These are phyloP conservation scores for Chlorops oryzae DNA, from an alignment of 1,140 invertebrate genomes.

Conservation along the genomic window DNA sequence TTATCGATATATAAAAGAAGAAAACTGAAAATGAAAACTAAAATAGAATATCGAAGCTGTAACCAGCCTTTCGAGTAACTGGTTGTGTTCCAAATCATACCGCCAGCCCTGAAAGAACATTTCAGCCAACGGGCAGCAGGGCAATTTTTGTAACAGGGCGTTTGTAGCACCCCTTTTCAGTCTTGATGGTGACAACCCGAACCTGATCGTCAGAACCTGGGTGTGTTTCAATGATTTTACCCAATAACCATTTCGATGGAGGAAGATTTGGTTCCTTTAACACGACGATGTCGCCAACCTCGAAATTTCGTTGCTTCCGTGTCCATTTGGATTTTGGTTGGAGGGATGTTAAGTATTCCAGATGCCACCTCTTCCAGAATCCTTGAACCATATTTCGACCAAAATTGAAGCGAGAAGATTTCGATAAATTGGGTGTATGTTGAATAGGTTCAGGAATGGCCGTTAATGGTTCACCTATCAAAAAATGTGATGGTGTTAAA, in stretches of 20 bases:
- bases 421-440: neutral
- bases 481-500: constrained; percentile 45
- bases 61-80: no score
- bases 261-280: constrained; percentile 24
- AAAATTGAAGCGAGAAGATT: no score
- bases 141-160: no score
- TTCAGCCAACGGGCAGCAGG: no score
- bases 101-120: no score
- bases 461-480: constrained; percentile 32
- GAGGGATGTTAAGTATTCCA: constrained; percentile 17
- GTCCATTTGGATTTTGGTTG: constrained; percentile 25
- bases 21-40: no score
- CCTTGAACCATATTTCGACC: no score
- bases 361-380: constrained; percentile 22
- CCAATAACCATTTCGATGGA: constrained; percentile 27
- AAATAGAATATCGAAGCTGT: no score
- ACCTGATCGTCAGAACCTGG: constrained; percentile 24
- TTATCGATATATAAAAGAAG: no score
- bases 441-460: constrained; percentile 15
- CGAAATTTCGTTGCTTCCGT: constrained; percentile 11
- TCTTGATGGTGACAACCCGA: constrained; percentile 27
- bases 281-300: constrained; percentile 21
- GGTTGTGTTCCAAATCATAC: no score
- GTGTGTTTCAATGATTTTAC: constrained; percentile 15
- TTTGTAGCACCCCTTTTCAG: no score